phyloP scores from a whole-genome alignment of 1,140 invertebrate genomes.

The Trichomalopsis sarcophagae region DNA sequence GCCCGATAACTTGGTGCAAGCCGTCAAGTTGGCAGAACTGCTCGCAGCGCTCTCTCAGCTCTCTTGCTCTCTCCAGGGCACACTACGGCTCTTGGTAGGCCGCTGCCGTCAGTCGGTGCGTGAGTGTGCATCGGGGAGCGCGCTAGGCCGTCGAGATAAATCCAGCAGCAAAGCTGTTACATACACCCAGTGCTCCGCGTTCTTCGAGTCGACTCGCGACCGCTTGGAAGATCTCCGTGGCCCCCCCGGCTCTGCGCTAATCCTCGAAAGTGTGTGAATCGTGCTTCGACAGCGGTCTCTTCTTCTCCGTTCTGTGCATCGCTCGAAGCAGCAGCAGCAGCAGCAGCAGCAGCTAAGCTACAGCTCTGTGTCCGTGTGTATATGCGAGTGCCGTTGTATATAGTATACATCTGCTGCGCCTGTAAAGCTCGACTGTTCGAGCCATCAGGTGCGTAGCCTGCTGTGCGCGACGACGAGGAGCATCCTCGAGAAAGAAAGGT shows the following conservation, averaged over 20 bases:
- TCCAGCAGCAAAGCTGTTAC: not conserved
- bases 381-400: not conserved
- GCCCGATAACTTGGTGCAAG: not conserved
- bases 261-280: not conserved
- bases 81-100: not conserved
- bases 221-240: not conserved
- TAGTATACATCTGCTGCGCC: not conserved
- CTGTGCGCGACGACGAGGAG: not conserved
- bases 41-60: not conserved
- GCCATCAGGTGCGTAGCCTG: not conserved
- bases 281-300: not conserved
- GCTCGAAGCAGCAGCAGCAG: not conserved
- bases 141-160: not conserved
- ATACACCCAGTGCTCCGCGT: not conserved
- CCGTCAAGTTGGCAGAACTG: slow-evolving; percentile 1
- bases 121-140: slow-evolving; percentile 12
- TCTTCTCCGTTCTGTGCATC: not conserved
- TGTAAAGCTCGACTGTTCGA: not conserved
- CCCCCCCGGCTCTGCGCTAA: no score
- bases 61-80: not conserved
- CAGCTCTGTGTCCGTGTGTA: not conserved
- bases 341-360: not conserved
- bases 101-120: slow-evolving; percentile 14
- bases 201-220: not conserved
- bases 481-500: slow-evolving; percentile 19